Evolutionary conservation across 2,888 invertebrate species (phyloP).

Genomic region (Macrophya annulata): DNA sequence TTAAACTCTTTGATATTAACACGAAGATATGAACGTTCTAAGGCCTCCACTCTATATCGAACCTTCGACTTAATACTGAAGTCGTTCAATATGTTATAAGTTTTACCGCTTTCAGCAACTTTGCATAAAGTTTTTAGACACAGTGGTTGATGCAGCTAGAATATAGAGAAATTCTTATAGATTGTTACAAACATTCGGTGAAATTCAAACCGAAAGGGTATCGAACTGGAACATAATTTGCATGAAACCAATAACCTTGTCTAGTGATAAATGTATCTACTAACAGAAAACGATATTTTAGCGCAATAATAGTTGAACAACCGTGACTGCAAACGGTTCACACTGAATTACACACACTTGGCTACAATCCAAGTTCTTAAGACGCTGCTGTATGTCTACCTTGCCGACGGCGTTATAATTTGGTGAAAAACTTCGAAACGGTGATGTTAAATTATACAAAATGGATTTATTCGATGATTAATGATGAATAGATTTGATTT

Average conservation of each 20-base stretch:
- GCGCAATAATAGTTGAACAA: not conserved
- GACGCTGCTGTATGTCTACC: too few species aligned
- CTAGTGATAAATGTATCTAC: not conserved
- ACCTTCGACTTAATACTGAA: not conserved
- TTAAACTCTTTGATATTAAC: not conserved
- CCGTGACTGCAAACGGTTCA: conserved; percentile 8
- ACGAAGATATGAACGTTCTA: not conserved
- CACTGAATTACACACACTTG: not conserved
- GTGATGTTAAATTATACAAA: not conserved
- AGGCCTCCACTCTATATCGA: not conserved
- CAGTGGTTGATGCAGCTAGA: not conserved
- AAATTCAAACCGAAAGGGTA: conserved; percentile 24
- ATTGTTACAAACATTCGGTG: conserved; percentile 13
- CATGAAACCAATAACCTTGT: conserved; percentile 30
- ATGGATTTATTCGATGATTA: too few species aligned
- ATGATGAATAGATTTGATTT: too few species aligned
- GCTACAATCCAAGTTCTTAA: not conserved
- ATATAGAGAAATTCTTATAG: not conserved
- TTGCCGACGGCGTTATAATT: not conserved
- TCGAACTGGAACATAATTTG: conserved; percentile 22
- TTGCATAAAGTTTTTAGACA: not conserved
- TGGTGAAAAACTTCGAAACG: not conserved
- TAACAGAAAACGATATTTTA: not conserved
- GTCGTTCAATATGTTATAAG: not conserved
- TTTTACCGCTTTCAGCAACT: not conserved